A percentile compares a stretch with the other conserved stretches of the same genome.
Conservation (phyloP, 2,113 vertebrate species). For the Eulacestoma nigropectus region DNA sequence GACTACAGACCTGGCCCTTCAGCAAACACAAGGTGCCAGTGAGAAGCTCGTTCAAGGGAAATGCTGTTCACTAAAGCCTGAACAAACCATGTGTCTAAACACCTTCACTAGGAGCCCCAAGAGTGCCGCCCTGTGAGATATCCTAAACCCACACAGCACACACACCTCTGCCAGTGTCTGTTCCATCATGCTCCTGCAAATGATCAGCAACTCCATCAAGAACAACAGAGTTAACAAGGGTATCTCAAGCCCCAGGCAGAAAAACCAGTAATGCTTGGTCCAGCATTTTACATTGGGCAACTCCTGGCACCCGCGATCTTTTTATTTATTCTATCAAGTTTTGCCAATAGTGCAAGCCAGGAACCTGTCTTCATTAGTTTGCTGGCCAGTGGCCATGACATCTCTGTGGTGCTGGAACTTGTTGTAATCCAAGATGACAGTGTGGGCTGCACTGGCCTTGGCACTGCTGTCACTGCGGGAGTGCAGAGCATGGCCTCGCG, state of each 20-base stretch:
- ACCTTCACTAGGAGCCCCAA: not conserved
- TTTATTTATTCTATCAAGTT: slow-evolving; percentile 12
- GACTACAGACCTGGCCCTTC: not conserved
- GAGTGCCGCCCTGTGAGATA: not conserved
- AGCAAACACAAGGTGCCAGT: not conserved
- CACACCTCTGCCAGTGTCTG: not conserved
- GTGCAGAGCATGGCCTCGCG: not conserved
- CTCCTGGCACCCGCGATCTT: not conserved
- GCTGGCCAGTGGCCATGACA: not conserved
- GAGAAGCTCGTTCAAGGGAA: not conserved
- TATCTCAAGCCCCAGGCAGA: not conserved
- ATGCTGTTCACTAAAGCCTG: not conserved
- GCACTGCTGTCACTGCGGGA: not conserved
- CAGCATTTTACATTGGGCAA: not conserved
- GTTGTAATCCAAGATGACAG: not conserved
- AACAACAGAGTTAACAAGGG: not conserved
- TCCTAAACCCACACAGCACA: not conserved
- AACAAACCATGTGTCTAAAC: not conserved
- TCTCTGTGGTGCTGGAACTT: not conserved
- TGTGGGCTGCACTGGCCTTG: not conserved
- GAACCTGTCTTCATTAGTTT: slow-evolving; percentile 16
- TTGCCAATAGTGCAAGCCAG: slow-evolving; percentile 43
- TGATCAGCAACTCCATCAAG: not conserved
- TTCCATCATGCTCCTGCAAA: not conserved
- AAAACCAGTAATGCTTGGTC: not conserved